These are phyloP conservation scores for Cotesia congregata DNA, from an alignment of 2,888 invertebrate species.

Conservation along the genomic window DNA sequence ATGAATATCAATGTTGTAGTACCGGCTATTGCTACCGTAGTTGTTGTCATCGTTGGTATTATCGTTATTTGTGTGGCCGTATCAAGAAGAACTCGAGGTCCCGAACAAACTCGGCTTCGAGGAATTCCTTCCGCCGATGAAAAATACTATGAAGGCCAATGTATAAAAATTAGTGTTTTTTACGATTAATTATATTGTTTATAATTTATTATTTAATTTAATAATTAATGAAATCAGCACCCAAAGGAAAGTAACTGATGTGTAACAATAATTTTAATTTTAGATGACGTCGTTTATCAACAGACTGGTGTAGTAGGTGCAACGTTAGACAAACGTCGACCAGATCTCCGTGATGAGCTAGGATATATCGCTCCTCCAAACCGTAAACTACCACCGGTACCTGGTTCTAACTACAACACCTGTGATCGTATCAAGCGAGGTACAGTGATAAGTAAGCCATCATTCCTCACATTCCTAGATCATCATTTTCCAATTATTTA, in stretches of 20 bases:
- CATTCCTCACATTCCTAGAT: slow-evolving; percentile 63
- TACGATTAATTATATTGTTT: slow-evolving; percentile 7
- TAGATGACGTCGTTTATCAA: slow-evolving; percentile 93
- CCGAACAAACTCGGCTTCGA: slow-evolving; percentile 81
- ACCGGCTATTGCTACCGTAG: slow-evolving; percentile 89
- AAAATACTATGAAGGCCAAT: slow-evolving; percentile 71
- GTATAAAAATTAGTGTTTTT: slow-evolving; percentile 58
- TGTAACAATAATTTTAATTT: slow-evolving; percentile 43
- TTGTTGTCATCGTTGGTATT: slow-evolving; percentile 91
- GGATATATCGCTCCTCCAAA: slow-evolving; percentile 95
- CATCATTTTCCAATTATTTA: slow-evolving; percentile 52
- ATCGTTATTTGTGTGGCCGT: slow-evolving; percentile 92
- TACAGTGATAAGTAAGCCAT: slow-evolving; percentile 89
- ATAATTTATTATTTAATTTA: not conserved
- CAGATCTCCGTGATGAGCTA: slow-evolving; percentile 87
- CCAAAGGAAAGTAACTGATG: not conserved
- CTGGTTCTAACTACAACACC: slow-evolving; percentile 93
- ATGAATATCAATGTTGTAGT: slow-evolving; percentile 91
- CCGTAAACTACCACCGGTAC: slow-evolving; percentile 91
- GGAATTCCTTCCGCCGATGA: slow-evolving; percentile 74
- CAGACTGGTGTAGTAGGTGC: slow-evolving; percentile 81
- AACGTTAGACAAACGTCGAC: slow-evolving; percentile 87
- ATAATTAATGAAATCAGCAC: not conserved
- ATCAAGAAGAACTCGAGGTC: slow-evolving; percentile 80
- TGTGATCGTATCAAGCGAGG: slow-evolving; percentile 95